Evolutionary conservation across 2,113 vertebrate genomes (phyloP).

Genomic region (Prunella himalayana): DNA sequence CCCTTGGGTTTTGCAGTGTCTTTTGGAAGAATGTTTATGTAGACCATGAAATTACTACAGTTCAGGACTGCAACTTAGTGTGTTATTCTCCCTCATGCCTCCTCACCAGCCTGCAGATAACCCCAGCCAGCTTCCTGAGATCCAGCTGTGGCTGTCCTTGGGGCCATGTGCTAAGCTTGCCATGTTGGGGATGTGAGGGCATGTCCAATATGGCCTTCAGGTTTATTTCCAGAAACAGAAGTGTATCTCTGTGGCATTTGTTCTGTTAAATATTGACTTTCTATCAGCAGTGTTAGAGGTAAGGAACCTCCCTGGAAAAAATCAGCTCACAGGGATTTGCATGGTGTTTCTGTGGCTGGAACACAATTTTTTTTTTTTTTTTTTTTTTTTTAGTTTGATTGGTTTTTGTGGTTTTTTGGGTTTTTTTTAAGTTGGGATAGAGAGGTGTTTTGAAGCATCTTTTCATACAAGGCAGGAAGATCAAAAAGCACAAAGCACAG

Average conservation of each 20-base stretch:
- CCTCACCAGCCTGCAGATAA: not conserved
- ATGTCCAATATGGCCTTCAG: not conserved
- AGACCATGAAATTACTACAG: conserved; percentile 56
- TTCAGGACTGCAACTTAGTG: not conserved
- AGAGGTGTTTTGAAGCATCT: not conserved
- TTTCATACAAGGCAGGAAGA: not conserved
- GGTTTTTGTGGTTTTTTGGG: too few species aligned
- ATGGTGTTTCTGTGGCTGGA: not conserved
- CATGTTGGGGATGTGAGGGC: not conserved
- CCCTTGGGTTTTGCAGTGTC: conserved; percentile 74
- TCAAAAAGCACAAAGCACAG: not conserved
- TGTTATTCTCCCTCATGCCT: not conserved
- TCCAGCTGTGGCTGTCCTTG: not conserved
- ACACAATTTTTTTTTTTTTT: not conserved
- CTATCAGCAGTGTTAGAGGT: not conserved
- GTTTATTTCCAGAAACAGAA: not conserved
- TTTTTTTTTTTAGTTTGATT: too few species aligned
- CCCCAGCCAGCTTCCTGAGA: not conserved
- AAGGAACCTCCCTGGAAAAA: not conserved
- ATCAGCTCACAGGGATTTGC: not conserved
- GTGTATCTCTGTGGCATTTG: not conserved
- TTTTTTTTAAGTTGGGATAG: not conserved
- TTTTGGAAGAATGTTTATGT: conserved; percentile 72
- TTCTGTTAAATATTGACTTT: conserved; percentile 20
- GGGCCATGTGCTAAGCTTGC: not conserved